Evolutionary conservation across 92 coral and sea anemone species (phyloP), one percentile per base, ranked within the genome.

Genomic region (Zoanthus sansibaricus): DNA sequence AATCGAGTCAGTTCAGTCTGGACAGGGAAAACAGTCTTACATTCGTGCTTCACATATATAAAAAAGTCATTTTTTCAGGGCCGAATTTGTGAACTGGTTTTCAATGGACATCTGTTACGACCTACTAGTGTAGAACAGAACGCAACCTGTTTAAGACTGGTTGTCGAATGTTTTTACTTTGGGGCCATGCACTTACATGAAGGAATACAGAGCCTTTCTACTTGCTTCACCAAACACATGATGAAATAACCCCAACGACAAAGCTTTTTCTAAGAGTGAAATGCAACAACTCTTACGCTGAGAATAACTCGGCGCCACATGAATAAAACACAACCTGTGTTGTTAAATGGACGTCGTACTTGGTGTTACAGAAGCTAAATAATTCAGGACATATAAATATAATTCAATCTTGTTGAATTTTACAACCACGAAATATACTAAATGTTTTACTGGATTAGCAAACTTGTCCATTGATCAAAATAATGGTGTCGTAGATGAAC

Each of bases 261-360:
- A 46, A 21, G 16, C 4, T 47, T 47, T 17, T 18, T 48, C 9
- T 9, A 9, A 46, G 8, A 15, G 0, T 21, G 14, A 18, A 13
- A 33, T 69, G 37, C 37, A 20, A 17, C 56, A 74, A 51, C 18
- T 16, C 59, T 74, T 74, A 16, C 44, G 49, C 78, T 42, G 54
- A 6, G 78, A 42, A 5, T 6, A 73, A 73, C 44, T 21, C 78
- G 17, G 58, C 31, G 7, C 46, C 78, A 73, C 12, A 16, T 73
- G 55, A 73, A 73, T 20, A 45, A 74, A 74, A 45, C 1, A 46
- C 78, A 74, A 74, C 78, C 78, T 74, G 78, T 74, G 21, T 25
- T 71, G 16, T 20, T 12, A 47, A n/a, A 44, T 4, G 16, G 69
- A 20, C 42, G 42, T 37, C 4, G 42, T 37, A 7, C 12, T 73